Evolutionary conservation across 2,888 invertebrate species (phyloP).

Genomic region (Stegana nigrithorax): DNA sequence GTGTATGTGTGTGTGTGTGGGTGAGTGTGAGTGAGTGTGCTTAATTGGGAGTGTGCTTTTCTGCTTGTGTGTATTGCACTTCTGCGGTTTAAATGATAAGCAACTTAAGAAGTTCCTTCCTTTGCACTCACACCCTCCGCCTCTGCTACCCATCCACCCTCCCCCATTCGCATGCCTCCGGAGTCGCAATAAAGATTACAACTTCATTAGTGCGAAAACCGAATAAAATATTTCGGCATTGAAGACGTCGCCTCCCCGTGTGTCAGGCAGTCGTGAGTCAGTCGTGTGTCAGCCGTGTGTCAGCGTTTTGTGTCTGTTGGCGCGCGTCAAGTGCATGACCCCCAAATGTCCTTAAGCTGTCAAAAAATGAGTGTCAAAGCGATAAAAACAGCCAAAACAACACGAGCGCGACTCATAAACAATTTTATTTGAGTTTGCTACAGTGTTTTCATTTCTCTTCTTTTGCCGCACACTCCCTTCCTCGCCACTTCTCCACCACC

Average conservation of each 20-base stretch:
- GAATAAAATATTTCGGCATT: no score
- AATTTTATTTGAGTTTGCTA: conserved; percentile 15
- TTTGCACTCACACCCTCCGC: not conserved
- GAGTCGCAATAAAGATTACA: no score
- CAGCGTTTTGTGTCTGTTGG: not conserved
- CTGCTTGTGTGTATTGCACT: not conserved
- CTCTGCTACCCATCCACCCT: no score
- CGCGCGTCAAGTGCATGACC: conserved; percentile 44
- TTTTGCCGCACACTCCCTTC: not conserved
- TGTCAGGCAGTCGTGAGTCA: no score
- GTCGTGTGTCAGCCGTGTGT: no score
- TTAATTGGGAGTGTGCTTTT: not conserved
- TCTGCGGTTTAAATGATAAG: not conserved
- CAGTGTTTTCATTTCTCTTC: not conserved
- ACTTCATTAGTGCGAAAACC: no score
- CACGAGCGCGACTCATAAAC: conserved; percentile 13
- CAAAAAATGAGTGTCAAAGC: conserved; percentile 50
- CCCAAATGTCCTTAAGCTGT: conserved; percentile 57
- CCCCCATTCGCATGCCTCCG: no score
- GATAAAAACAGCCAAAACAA: conserved; percentile 6
- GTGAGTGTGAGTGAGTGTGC: no score
- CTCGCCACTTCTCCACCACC: no score
- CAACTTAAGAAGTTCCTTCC: not conserved
- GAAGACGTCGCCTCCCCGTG: no score
- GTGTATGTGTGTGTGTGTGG: conserved; percentile 8